Evolutionary conservation across 1,140 invertebrate species (phyloP).

Genomic region (Fopius arisanus): DNA sequence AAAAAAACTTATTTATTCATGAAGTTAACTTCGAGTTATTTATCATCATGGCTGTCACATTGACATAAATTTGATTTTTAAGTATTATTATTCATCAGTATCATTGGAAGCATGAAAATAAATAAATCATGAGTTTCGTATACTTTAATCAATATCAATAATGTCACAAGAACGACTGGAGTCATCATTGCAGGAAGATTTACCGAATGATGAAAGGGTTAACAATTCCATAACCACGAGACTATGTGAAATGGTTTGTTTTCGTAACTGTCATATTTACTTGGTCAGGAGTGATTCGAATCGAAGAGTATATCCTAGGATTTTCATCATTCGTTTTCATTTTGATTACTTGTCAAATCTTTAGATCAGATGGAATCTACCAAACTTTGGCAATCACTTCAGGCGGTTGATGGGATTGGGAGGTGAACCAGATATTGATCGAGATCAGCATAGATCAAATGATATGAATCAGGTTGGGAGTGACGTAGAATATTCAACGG

Average conservation of each 20-base stretch:
- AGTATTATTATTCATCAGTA: neutral
- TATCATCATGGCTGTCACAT: constrained; percentile 9
- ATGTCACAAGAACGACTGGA: neutral
- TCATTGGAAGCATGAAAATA: neutral
- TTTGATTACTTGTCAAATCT: constrained; percentile 23
- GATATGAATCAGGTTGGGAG: neutral
- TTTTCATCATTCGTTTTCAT: neutral
- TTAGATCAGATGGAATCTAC: constrained; percentile 49
- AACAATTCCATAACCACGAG: neutral
- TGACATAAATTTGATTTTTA: neutral
- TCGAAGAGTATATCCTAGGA: neutral
- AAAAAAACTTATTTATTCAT: neutral
- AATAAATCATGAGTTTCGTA: neutral
- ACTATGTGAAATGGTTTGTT: constrained; percentile 23
- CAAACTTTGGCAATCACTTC: constrained; percentile 40
- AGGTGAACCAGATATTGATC: constrained; percentile 13
- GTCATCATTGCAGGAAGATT: neutral
- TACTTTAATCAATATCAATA: neutral
- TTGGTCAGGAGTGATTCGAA: neutral
- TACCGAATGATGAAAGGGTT: neutral
- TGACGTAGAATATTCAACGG: neutral
- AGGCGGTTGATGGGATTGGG: constrained; percentile 45
- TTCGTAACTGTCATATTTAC: neutral
- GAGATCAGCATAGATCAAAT: constrained; percentile 16
- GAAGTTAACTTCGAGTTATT: constrained; percentile 6